A percentile compares a stretch with the other conserved stretches of the same genome.
phyloP scores from a whole-genome alignment of 2,113 vertebrate genomes.

The Rattus rattus region DNA sequence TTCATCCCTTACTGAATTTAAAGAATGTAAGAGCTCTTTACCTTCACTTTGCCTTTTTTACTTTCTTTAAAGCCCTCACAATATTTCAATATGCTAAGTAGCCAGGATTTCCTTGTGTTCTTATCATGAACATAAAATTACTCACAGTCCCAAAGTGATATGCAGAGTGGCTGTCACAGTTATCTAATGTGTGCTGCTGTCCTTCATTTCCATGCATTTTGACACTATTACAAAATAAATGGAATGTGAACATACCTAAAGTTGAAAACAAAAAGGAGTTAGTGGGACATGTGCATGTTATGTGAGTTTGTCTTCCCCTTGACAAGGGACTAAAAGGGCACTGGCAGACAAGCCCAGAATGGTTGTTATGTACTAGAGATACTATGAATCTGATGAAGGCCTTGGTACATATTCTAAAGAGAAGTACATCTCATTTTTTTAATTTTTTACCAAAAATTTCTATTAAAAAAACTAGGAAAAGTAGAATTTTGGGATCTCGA shows the following conservation, averaged over 20 bases:
- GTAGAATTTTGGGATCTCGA: neutral
- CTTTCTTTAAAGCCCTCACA: conserved; percentile 17
- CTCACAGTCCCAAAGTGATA: neutral
- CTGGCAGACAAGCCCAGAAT: neutral
- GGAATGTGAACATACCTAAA: neutral
- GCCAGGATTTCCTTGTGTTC: neutral
- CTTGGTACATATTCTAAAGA: neutral
- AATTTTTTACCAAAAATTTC: conserved; percentile 49
- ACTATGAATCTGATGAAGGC: neutral
- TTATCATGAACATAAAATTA: neutral
- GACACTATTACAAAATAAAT: neutral
- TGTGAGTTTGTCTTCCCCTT: neutral
- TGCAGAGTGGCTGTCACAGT: neutral
- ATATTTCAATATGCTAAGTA: neutral
- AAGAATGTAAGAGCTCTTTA: conserved; percentile 25
- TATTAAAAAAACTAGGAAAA: conserved; percentile 13
- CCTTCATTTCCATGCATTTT: neutral
- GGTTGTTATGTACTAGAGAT: neutral
- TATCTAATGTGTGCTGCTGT: conserved; percentile 1
- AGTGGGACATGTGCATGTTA: neutral
- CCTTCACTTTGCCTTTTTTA: neutral
- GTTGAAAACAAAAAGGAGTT: neutral
- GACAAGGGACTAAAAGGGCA: neutral
- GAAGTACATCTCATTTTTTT: neutral
- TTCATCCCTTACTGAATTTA: neutral